Evolutionary conservation across 2,797 vertebrate genomes (phyloP).

Genomic region (Brachyalestes nurse): DNA sequence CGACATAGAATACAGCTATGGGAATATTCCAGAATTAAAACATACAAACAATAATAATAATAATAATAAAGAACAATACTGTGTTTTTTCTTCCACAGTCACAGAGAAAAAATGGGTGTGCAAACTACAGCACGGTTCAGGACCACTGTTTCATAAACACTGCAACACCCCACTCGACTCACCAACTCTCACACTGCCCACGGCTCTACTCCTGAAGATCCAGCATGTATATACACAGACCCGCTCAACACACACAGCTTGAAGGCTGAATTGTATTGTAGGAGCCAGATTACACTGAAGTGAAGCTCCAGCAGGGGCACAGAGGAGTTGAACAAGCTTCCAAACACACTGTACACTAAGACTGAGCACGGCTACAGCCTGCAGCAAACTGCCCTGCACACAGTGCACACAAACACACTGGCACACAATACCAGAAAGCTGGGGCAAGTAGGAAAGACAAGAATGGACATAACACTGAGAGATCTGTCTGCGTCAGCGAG

Average conservation of each 20-base stretch:
- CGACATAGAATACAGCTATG: too few relatives aligned
- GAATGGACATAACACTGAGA: neutral
- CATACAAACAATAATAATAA: too few relatives aligned
- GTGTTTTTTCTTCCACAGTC: too few relatives aligned
- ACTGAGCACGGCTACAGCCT: neutral
- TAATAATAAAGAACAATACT: too few relatives aligned
- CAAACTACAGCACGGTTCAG: neutral
- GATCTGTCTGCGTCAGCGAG: constrained; percentile 4
- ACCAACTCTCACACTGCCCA: too few relatives aligned
- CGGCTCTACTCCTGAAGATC: neutral
- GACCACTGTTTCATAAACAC: neutral
- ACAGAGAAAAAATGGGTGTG: too few relatives aligned
- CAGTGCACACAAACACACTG: neutral
- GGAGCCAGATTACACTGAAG: constrained; percentile 10
- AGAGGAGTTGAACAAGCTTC: constrained; percentile 1
- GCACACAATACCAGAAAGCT: neutral
- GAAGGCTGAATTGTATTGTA: neutral
- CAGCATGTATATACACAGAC: neutral
- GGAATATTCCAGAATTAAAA: too few relatives aligned
- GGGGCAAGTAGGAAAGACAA: neutral
- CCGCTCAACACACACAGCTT: neutral
- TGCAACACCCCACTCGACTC: neutral
- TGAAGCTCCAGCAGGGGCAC: neutral
- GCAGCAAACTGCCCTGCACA: constrained; percentile 7
- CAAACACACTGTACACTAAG: constrained; percentile 16